Evolutionary conservation across 2,797 vertebrate species (phyloP), one percentile per base, ranked within the genome.

Genomic region (Anableps anableps): DNA sequence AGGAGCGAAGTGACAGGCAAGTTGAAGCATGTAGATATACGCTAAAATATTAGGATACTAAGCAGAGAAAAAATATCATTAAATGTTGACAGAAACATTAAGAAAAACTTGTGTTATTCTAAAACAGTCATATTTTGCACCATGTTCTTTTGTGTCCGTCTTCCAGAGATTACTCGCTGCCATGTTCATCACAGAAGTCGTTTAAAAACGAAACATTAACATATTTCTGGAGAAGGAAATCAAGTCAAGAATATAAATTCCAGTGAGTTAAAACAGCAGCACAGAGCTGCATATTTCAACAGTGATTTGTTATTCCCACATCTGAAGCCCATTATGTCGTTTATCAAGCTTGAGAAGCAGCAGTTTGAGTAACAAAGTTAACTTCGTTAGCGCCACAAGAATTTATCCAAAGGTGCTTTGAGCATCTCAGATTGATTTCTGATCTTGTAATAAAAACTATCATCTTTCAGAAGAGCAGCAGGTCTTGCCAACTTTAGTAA

Each of bases 31-130:
- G 29, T 60, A 17, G 14, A 60, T 60, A 29, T 60, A 29, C 29
- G 29, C n/a, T 55, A n/a, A 13, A 55, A 55, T 4, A 55, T n/a
- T 1, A 78, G 84, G 41, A 31, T 45, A 45, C 78, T 62, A 1
- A 78, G 38, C 41, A 45, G 13, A 83, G 70, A n/a, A 64, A 74
- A 60, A 81, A 29, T n/a, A n/a, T 38, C 41, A 47, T 72, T 74
- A 11, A n/a, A 48, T 47, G 53, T 36, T 51, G 1, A 80, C 9
- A 16, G 55, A 23, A 29, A 64, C 58, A 53, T 34, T 75, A 23
- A 79, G 47, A 53, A 17, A 29, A 4, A 10, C 16, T 55, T 34
- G 11, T 78, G 38, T 75, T 10, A 72, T 31, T 26, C 68, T 66
- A 76, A 82, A 84, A 74, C 58, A 5, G 23, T 21, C 47, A 2